Evolutionary conservation across 2,113 vertebrate species (phyloP).

Genomic region (Chelonoidis abingdonii): DNA sequence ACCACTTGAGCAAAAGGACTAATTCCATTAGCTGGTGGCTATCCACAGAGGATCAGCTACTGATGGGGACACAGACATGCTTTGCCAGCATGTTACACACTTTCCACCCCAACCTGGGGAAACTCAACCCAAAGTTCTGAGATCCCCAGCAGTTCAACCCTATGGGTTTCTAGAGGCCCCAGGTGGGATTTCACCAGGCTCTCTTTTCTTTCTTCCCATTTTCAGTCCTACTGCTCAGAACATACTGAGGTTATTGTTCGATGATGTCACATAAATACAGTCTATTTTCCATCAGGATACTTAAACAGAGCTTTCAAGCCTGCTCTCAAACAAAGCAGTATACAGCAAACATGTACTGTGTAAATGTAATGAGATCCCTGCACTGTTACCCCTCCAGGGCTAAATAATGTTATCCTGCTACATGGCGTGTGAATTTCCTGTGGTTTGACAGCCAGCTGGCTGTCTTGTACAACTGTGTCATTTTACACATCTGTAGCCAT

Average conservation of each 20-base stretch:
- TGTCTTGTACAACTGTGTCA: not conserved
- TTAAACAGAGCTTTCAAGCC: not conserved
- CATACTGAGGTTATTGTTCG: not conserved
- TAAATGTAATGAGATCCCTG: not conserved
- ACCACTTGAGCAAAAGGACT: accelerated
- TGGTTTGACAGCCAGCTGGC: not conserved
- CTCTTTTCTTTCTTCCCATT: accelerated
- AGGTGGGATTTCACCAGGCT: not conserved
- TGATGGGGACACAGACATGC: not conserved
- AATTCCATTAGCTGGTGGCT: accelerated
- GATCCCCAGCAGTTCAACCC: not conserved
- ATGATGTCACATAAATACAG: not conserved
- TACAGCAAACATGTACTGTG: not conserved
- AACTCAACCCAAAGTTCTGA: not conserved
- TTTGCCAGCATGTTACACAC: accelerated
- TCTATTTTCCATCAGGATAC: not conserved
- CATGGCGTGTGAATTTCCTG: not conserved
- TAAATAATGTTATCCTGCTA: not conserved
- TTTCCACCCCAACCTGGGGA: not conserved
- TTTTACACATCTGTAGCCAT: not conserved
- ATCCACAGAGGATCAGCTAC: not conserved
- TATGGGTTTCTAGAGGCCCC: accelerated
- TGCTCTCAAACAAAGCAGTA: not conserved
- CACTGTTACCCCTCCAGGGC: not conserved
- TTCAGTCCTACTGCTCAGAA: not conserved